Evolutionary conservation across 2,113 vertebrate genomes (phyloP), one percentile per base, ranked within the genome.

Genomic region (Ammodytes marinus): DNA sequence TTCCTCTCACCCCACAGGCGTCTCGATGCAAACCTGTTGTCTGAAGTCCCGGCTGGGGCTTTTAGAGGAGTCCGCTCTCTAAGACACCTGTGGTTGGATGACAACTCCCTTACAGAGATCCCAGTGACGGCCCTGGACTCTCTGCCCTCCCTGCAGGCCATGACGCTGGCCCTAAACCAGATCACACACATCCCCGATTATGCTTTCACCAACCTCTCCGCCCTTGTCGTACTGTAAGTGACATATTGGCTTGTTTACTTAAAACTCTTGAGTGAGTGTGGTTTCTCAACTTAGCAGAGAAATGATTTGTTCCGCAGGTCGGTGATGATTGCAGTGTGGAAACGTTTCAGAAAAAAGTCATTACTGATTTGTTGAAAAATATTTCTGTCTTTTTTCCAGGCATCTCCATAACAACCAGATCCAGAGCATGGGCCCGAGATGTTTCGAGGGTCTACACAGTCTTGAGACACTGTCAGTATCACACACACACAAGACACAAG

Each of bases 331-430:
- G 52, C 6, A 66, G 45, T 59, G 67, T 61, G 61, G 66, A 76
- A 8, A 75, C 1, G 5, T 65, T 77, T 63, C 54, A 11, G 37
- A 80, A 11, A 27, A 76, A 53, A 64, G 46, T 13, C 13, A 74
- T 80, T 83, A 67, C 2, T 77, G 50, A 78, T 71, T 86, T 74
- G 58, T 67, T 76, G 6, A 67, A 85, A 74, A 76, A 70, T 63
- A 40, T 80, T 69, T 85, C 73, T 87, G 59, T 17, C 12, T 0
- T 52, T 86, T 81, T 59, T 80, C 68, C 94, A 99, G 98, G 74
- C 97, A 99, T 91, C 96, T 99, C 81, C 98, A 98, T 88, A 98
- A 99, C 95, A 99, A 99, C 93, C 95, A 93, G 77, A 98, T 99
- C 95, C 95, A 95, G 85, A 96, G 89, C 68, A 94, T 99, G 92